Conservation (phyloP, 2,888 invertebrate genomes). For the Heliconius cydno region DNA sequence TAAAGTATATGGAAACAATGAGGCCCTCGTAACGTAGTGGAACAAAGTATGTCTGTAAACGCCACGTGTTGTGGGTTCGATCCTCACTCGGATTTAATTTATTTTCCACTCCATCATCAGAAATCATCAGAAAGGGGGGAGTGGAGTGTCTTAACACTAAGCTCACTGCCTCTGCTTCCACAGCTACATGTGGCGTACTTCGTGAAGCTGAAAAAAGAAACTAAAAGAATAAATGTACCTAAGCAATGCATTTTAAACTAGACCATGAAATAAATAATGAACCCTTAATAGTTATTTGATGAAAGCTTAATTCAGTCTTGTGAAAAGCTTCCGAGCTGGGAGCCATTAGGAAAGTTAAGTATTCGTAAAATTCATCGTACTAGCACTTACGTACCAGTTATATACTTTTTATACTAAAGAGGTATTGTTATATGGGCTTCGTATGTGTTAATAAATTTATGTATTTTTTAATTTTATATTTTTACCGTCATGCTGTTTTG, state of each 20-base stretch:
- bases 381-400: slow-evolving; percentile 9
- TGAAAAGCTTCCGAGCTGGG: slow-evolving; percentile 15
- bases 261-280: slow-evolving; percentile 18
- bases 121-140: no score
- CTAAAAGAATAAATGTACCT: not conserved
- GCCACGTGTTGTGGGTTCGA: no score
- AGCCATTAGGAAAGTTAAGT: slow-evolving; percentile 23
- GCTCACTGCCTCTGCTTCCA: no score
- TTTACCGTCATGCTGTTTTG: not conserved
- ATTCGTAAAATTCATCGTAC: slow-evolving; percentile 19
- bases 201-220: not conserved
- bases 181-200: no score
- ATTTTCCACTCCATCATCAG: no score
- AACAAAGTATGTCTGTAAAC: no score
- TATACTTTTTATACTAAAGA: not conserved
- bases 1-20: no score
- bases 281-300: slow-evolving; percentile 15
- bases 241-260: not conserved
- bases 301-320: slow-evolving; percentile 20
- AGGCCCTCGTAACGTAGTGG: no score
- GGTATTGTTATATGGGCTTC: not conserved
- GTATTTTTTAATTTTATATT: not conserved
- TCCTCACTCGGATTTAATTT: no score
- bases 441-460: not conserved
- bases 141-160: no score